Conservation (phyloP, 2,888 invertebrate species). For the Aproaerema taeniolella region DNA sequence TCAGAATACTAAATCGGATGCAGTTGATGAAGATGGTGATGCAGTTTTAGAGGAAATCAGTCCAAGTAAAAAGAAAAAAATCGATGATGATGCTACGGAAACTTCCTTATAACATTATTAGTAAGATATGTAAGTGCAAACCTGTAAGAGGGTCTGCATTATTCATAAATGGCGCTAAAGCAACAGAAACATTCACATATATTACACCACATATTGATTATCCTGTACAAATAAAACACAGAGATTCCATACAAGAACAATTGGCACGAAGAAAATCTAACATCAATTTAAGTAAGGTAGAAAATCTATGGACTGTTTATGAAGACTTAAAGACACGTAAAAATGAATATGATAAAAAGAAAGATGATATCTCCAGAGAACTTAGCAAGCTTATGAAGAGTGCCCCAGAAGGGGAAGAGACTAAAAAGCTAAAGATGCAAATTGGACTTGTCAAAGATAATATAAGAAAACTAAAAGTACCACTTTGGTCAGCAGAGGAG, state of each 20-base stretch:
- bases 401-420: conserved; percentile 47
- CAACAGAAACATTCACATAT: conserved; percentile 81
- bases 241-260: conserved; percentile 68
- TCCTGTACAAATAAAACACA: conserved; percentile 71
- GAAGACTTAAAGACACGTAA: conserved; percentile 71
- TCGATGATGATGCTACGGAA: conserved; percentile 54
- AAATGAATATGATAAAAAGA: conserved; percentile 67
- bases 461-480: conserved; percentile 78
- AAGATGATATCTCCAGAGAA: conserved; percentile 61
- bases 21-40: conserved; percentile 53
- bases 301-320: conserved; percentile 80
- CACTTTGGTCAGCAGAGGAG: conserved; percentile 85
- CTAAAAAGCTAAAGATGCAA: conserved; percentile 75
- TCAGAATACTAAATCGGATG: conserved; percentile 61
- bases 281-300: conserved; percentile 74
- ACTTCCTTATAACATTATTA: conserved; percentile 21
- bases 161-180: conserved; percentile 83
- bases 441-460: conserved; percentile 77
- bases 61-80: conserved; percentile 54
- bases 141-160: conserved; percentile 73
- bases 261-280: conserved; percentile 72
- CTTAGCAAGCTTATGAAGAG: conserved; percentile 61
- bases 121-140: conserved; percentile 29
- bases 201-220: conserved; percentile 84
- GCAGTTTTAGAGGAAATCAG: conserved; percentile 53